These are phyloP conservation scores for Camponotus fellah DNA, from an alignment of 2,888 invertebrate genomes.

Conservation along the genomic window DNA sequence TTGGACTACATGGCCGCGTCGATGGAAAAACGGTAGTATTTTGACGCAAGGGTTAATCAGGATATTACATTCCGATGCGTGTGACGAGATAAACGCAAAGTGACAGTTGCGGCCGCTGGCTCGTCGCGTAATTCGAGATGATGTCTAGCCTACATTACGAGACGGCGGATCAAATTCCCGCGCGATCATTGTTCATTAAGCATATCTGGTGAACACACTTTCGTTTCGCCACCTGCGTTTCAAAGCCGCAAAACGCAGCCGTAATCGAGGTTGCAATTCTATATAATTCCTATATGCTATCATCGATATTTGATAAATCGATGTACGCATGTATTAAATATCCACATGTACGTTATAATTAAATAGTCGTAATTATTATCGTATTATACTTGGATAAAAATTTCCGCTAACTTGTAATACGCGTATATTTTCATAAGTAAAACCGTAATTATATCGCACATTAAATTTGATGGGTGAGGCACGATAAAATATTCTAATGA, in stretches of 20 bases:
- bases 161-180: slow-evolving; percentile 29
- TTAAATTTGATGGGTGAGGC: not conserved
- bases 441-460: not conserved
- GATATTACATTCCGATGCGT: slow-evolving; percentile 11
- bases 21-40: not conserved
- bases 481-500: slow-evolving; percentile 14
- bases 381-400: not conserved
- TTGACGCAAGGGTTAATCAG: not conserved
- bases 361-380: not conserved
- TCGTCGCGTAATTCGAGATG: slow-evolving; percentile 28
- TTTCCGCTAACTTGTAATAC: not conserved
- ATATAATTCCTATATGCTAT: not conserved
- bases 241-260: slow-evolving; percentile 9
- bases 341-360: not conserved
- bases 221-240: not conserved
- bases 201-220: slow-evolving; percentile 21
- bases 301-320: not conserved
- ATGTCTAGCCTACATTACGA: slow-evolving; percentile 29
- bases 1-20: not conserved
- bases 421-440: not conserved
- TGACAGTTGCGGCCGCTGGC: slow-evolving; percentile 4
- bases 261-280: not conserved
- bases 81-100: not conserved
- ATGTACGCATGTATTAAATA: not conserved
- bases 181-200: slow-evolving; percentile 26